Conservation (phyloP, 2,113 vertebrate species). For the Spilogale gracilis region DNA sequence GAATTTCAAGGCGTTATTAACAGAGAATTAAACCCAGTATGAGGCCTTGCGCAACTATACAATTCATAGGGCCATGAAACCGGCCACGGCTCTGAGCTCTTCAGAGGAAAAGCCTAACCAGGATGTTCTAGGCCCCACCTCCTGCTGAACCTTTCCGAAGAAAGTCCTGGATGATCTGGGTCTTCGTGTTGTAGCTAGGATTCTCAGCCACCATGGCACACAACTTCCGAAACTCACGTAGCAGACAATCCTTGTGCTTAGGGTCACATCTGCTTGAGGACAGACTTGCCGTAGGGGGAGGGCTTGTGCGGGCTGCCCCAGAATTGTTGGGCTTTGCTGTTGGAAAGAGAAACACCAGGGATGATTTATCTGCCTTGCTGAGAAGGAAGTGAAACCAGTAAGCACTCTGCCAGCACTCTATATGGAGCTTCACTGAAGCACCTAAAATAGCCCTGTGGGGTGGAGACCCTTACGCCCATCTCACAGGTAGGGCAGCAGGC, state of each 20-base stretch:
- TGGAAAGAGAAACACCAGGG: constrained; percentile 1
- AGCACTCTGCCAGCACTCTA: neutral
- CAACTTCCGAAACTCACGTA: constrained; percentile 97
- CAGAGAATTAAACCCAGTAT: neutral
- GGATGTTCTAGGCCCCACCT: constrained; percentile 86
- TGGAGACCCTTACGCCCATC: neutral
- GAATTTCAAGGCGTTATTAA: neutral
- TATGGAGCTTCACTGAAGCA: neutral
- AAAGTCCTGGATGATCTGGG: constrained; percentile 97
- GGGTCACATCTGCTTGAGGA: constrained; percentile 92
- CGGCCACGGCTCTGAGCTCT: neutral
- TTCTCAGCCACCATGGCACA: constrained; percentile 96
- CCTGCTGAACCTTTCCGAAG: constrained; percentile 94
- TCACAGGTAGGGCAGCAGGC: neutral
- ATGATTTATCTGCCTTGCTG: neutral
- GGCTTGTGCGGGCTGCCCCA: constrained; percentile 83
- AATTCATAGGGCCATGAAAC: neutral
- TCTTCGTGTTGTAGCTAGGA: constrained; percentile 96
- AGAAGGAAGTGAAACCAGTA: neutral
- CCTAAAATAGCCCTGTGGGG: neutral
- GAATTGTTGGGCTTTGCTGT: constrained; percentile 87
- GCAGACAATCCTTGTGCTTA: constrained; percentile 95
- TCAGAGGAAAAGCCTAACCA: neutral
- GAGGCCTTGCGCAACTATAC: accelerated
- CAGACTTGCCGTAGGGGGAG: constrained; percentile 86